Evolutionary conservation across 2,113 vertebrate species (phyloP).

Genomic region (Oncorhynchus keta): DNA sequence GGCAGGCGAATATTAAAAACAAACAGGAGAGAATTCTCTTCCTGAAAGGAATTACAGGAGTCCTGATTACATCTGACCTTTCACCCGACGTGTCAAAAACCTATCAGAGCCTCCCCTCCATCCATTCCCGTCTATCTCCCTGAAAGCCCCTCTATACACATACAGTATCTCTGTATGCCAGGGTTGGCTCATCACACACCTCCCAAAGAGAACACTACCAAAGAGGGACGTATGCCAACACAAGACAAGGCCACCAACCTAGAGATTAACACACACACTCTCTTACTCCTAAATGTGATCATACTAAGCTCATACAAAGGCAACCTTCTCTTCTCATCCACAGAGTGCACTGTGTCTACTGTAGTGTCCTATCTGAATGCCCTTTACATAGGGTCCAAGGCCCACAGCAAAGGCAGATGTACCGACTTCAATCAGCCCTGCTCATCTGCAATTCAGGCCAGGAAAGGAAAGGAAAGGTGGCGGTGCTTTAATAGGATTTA

Average conservation of each 20-base stretch:
- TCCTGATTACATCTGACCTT: conserved; percentile 74
- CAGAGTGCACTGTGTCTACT: not conserved
- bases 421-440: not conserved
- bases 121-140: conserved; percentile 8
- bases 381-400: not conserved
- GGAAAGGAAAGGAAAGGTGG: not conserved
- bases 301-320: too few relatives aligned
- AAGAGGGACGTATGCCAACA: not conserved
- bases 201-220: not conserved
- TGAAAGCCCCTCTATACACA: conserved; percentile 22
- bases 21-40: conserved; percentile 75
- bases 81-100: conserved; percentile 68
- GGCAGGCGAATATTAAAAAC: conserved; percentile 75
- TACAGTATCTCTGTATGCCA: not conserved
- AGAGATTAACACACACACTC: not conserved
- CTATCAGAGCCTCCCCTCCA: conserved; percentile 41
- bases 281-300: not conserved
- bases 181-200: not conserved
- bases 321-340: too few relatives aligned
- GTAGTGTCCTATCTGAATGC: not conserved
- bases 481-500: not conserved
- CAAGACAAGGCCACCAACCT: not conserved
- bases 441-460: not conserved
- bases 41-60: conserved; percentile 70
- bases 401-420: not conserved